Conservation (phyloP, 2,797 vertebrate species). For the Pitangus sulphuratus region DNA sequence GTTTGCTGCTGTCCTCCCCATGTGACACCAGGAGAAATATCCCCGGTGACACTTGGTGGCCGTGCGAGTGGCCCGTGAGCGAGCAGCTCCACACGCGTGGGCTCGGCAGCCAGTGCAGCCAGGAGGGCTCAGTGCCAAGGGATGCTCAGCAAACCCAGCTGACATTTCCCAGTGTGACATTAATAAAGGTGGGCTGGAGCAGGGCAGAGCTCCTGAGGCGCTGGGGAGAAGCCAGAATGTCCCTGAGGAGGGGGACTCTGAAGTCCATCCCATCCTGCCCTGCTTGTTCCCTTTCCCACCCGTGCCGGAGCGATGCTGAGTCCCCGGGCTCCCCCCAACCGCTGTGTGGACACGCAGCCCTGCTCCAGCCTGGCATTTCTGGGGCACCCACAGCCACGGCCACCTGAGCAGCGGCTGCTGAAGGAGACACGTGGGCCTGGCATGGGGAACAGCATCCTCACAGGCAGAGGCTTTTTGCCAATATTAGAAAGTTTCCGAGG, state of each 20-base stretch:
- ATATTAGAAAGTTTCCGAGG: rapidly evolving
- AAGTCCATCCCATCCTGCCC: background rate
- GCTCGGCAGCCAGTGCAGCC: background rate
- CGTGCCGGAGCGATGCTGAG: rapidly evolving
- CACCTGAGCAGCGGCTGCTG: background rate
- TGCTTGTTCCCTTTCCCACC: background rate
- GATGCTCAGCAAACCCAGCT: background rate
- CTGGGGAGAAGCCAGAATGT: background rate
- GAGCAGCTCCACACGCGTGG: rapidly evolving
- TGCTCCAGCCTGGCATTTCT: background rate
- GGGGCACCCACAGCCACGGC: background rate
- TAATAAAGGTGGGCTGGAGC: slow-evolving; percentile 14
- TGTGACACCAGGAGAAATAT: background rate
- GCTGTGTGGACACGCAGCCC: rapidly evolving
- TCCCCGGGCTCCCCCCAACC: background rate
- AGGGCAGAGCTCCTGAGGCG: background rate
- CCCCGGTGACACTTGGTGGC: background rate
- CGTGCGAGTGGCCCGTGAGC: rapidly evolving
- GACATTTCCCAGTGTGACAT: background rate
- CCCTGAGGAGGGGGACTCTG: background rate
- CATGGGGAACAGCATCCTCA: background rate
- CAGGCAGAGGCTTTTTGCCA: background rate
- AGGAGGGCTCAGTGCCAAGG: rapidly evolving
- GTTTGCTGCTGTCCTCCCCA: background rate
- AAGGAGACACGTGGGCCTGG: background rate